Evolutionary conservation across 1,140 invertebrate species (phyloP).

Genomic region (Drepana arcuata): DNA sequence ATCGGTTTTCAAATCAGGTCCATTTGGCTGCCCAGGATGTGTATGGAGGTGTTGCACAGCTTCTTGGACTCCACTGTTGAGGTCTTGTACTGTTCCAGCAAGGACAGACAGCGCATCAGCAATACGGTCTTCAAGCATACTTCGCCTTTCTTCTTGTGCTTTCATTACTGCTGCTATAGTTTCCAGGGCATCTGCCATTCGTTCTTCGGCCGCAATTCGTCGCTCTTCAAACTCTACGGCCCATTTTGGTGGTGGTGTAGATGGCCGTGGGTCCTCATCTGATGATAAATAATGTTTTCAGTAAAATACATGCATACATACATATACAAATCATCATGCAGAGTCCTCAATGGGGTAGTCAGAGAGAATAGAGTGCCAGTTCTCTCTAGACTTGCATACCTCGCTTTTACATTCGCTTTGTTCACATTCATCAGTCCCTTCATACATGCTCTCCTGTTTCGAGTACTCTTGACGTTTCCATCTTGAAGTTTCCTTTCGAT

Average conservation of each 20-base stretch:
- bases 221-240: slow-evolving; percentile 52
- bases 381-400: no score
- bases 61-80: slow-evolving; percentile 42
- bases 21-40: slow-evolving; percentile 23
- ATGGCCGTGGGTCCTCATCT: slow-evolving; percentile 20
- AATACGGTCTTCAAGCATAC: slow-evolving; percentile 35
- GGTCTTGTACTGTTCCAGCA: slow-evolving; percentile 45
- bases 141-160: slow-evolving; percentile 36
- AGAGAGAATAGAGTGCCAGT: no score
- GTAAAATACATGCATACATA: no score
- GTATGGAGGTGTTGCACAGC: slow-evolving; percentile 28
- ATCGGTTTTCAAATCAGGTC: slow-evolving; percentile 31
- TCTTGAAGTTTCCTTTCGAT: no score
- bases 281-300: no score
- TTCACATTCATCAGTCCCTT: no score
- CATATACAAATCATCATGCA: no score
- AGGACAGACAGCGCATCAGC: slow-evolving; percentile 40
- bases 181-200: slow-evolving; percentile 44
- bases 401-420: no score
- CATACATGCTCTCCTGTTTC: no score
- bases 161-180: slow-evolving; percentile 39
- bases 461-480: no score
- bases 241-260: slow-evolving; percentile 50
- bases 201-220: slow-evolving; percentile 46
- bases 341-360: no score